These are phyloP conservation scores for Megalurothrips usitatus DNA, from an alignment of 2,888 invertebrate species.

Conservation along the genomic window DNA sequence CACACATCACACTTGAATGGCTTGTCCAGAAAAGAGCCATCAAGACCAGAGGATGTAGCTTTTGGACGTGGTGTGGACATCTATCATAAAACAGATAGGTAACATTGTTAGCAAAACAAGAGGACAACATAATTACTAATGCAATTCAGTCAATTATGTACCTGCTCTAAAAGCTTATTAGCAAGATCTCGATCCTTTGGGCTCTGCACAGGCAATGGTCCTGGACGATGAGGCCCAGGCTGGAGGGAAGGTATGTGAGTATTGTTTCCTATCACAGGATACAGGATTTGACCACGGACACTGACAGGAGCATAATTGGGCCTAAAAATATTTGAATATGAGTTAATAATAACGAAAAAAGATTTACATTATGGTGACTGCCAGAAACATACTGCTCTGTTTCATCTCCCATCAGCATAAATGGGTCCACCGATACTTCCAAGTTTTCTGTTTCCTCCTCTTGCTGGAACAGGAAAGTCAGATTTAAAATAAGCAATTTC, in stretches of 20 bases:
- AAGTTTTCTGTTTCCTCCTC: slow-evolving; percentile 1
- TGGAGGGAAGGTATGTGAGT: neutral
- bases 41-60: neutral
- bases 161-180: neutral
- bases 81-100: neutral
- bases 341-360: neutral
- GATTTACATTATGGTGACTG: neutral
- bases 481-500: neutral
- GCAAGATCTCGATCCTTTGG: neutral
- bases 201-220: neutral
- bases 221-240: neutral
- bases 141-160: neutral
- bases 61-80: neutral
- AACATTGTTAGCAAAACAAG: neutral
- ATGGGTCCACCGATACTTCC: neutral
- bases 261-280: neutral
- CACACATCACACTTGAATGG: slow-evolving; percentile 15
- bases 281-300: neutral
- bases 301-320: neutral
- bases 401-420: neutral
- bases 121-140: no score
- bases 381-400: neutral
- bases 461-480: neutral
- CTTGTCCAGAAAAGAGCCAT: slow-evolving; percentile 12
- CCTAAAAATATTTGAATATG: neutral